A percentile compares a stretch with the other conserved stretches of the same genome.
These are phyloP conservation scores for Unio pictorum DNA, from an alignment of 2,888 invertebrate genomes.

Conservation along the genomic window DNA sequence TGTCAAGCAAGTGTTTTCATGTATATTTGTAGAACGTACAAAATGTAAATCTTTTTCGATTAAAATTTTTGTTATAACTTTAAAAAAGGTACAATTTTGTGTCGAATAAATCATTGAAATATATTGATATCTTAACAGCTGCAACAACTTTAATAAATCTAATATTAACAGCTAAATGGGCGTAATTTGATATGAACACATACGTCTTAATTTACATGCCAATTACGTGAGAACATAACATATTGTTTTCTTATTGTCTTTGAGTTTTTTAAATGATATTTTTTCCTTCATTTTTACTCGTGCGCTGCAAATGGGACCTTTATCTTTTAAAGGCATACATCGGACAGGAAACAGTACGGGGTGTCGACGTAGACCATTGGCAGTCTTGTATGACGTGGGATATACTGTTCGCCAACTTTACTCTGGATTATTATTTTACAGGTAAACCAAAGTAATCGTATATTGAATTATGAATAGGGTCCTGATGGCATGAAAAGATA, in stretches of 20 bases:
- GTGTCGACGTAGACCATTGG: slow-evolving; percentile 38
- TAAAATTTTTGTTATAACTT: too few species aligned
- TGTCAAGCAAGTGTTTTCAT: too few species aligned
- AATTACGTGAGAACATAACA: not conserved
- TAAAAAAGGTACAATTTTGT: too few species aligned
- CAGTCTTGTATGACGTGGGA: slow-evolving; percentile 42
- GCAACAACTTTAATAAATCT: not conserved
- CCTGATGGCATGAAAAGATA: not conserved
- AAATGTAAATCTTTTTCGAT: too few species aligned
- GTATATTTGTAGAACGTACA: too few species aligned
- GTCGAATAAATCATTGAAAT: too few species aligned
- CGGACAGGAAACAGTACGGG: slow-evolving; percentile 22
- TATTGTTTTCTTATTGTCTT: not conserved
- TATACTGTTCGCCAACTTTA: slow-evolving; percentile 28
- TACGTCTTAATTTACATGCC: not conserved
- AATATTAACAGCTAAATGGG: not conserved
- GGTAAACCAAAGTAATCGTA: slow-evolving; percentile 14
- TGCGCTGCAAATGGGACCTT: not conserved
- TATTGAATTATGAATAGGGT: not conserved
- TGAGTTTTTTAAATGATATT: not conserved
- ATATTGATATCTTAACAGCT: not conserved
- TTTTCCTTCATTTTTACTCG: not conserved
- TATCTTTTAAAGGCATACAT: slow-evolving; percentile 25
- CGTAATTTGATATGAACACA: not conserved
- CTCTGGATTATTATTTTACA: slow-evolving; percentile 47